These are phyloP conservation scores for Stomorhina lunata DNA, from an alignment of 2,888 invertebrate species.

Conservation along the genomic window DNA sequence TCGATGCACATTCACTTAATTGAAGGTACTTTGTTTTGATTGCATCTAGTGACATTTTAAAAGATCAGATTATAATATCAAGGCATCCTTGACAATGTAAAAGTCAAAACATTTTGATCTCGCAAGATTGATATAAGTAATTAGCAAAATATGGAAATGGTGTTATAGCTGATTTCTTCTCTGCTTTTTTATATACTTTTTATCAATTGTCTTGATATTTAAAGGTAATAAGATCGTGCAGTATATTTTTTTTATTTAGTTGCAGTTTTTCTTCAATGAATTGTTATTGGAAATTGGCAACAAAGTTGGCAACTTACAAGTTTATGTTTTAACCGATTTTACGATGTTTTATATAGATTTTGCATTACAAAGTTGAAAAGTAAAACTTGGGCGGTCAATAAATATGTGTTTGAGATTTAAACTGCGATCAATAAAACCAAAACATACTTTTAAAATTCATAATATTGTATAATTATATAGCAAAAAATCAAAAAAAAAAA, in stretches of 20 bases:
- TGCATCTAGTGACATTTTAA: no score
- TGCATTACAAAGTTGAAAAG: neutral
- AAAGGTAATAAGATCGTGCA: slow-evolving; percentile 26
- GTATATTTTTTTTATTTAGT: neutral
- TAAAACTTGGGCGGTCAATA: slow-evolving; percentile 38
- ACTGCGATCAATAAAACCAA: neutral
- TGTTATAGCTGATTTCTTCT: neutral
- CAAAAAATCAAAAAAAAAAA: no score
- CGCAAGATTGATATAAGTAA: no score
- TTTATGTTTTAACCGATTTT: slow-evolving; percentile 25
- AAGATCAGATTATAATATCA: no score
- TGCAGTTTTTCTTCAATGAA: neutral
- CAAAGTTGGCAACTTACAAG: slow-evolving; percentile 32
- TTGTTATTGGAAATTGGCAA: slow-evolving; percentile 42
- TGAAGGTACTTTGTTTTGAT: no score
- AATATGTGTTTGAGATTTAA: slow-evolving; percentile 31
- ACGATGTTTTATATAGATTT: slow-evolving; percentile 9
- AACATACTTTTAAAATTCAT: neutral
- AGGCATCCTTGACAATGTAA: no score
- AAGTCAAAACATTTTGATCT: no score
- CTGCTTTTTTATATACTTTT: neutral
- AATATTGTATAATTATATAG: no score
- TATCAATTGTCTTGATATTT: slow-evolving; percentile 19
- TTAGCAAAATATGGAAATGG: no score
- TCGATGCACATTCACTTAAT: no score